phyloP scores from a whole-genome alignment of 2,888 invertebrate species.

The Pachydiplax longipennis region DNA sequence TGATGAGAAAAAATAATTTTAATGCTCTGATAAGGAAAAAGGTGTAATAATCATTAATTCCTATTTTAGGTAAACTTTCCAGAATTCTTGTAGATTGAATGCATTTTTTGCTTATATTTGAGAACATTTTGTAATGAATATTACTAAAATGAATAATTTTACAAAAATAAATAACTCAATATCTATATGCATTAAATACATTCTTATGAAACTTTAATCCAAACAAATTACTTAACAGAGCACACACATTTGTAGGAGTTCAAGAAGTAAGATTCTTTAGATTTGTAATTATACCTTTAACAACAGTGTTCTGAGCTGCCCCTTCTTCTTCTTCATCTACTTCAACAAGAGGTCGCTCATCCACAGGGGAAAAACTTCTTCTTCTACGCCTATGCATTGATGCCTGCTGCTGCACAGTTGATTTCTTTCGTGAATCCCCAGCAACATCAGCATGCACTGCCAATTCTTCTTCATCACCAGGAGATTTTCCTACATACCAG shows the following conservation, averaged over 20 bases:
- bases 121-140: too few species aligned
- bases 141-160: too few species aligned
- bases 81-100: too few species aligned
- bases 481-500: constrained; percentile 31
- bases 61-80: too few species aligned
- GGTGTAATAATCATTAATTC: too few species aligned
- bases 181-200: background rate
- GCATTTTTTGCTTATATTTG: too few species aligned
- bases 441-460: background rate
- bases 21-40: too few species aligned
- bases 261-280: background rate
- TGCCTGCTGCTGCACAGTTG: constrained; percentile 27
- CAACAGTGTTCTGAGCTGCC: background rate
- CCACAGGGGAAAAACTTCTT: constrained; percentile 28
- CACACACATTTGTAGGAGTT: background rate
- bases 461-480: constrained; percentile 16
- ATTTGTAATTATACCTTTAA: background rate
- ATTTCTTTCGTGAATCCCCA: background rate
- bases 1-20: too few species aligned
- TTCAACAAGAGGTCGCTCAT: constrained; percentile 27
- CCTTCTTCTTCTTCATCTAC: constrained; percentile 21
- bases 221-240: background rate
- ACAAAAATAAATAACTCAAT: background rate
- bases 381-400: constrained; percentile 15
- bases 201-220: background rate